Base-by-base conservation (phyloP, 2,888 invertebrate species). In the Synergus itoensis region DNA sequence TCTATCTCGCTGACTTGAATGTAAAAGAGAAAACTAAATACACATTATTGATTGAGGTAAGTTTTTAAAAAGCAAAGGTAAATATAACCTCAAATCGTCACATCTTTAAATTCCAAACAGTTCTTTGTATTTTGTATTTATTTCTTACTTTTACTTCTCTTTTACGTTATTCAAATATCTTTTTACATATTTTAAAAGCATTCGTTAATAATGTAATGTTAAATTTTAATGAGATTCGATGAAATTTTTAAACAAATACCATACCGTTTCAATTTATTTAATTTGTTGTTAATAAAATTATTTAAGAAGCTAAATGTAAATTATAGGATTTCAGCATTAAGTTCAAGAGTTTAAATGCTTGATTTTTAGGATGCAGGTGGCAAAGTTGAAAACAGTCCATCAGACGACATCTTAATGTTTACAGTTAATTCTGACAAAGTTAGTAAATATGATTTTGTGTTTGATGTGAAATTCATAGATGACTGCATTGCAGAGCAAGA, bases 1-100 rank as follows among this genome's bases (percentile, higher is more conserved):
- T 62, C 12, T 18, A 62, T 21, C 62, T 62, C 11, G 62, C 28
- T 5, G 62, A 62, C 12, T 62, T 62, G 12, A 11, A 62, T 62
- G 4, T 4, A 28, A 18, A 12, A 14, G 11, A 12, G 14, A 12
- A 62, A 28, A 62, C 18, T 12, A 62, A 28, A 62, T 62, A 62
- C 7, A 28, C 62, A 62, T 62, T 28, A 28, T 62, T 62, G 28
- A 28, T 62, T 62, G 62, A 62, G 62, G 62, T 62, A 62, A 14
- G 28, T 28, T 28, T 11, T 21, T 21, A 62, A 9, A 14, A 62
- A 62, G 4, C 4, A 28, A 62, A 14, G 5, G 14, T 14, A 12
- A 62, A 62, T 28, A 62, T 62, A 62, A 62, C 62, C 62, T 62
- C 28, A 28, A 14, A 36, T 5, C 5, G 0, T 5, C 36, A 36